phyloP scores from a whole-genome alignment of 2,888 invertebrate species.

The Cosmorhoe ocellata region DNA sequence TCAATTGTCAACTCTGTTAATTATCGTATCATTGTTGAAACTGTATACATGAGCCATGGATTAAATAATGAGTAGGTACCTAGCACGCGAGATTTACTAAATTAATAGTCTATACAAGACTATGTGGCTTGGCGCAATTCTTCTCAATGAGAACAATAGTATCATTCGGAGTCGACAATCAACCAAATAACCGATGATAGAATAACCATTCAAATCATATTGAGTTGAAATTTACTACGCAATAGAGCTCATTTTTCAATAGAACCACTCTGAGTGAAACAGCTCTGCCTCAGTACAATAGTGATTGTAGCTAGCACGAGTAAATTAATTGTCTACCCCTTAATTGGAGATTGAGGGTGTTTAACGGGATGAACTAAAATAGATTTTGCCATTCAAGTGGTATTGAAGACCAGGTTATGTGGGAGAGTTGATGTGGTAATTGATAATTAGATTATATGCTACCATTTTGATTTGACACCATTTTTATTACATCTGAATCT shows the following conservation, averaged over 20 bases:
- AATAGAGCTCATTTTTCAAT: background rate
- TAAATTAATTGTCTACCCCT: conserved; percentile 33
- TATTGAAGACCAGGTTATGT: conserved; percentile 8
- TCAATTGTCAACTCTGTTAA: conserved; percentile 69
- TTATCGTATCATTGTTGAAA: conserved; percentile 63
- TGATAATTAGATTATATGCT: no score
- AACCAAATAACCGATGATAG: no score
- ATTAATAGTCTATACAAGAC: no score
- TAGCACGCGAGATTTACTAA: background rate
- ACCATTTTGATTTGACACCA: no score
- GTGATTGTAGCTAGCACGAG: conserved; percentile 18
- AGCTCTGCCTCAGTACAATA: conserved; percentile 16
- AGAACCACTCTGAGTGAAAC: background rate
- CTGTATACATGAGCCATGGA: conserved; percentile 28
- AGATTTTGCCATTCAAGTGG: conserved; percentile 17
- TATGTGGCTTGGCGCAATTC: background rate
- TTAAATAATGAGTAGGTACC: background rate
- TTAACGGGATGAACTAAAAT: conserved; percentile 31
- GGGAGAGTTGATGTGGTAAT: background rate
- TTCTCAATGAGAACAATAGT: no score
- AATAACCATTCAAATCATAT: no score
- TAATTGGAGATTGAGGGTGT: conserved; percentile 37
- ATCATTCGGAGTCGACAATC: no score
- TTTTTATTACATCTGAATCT: no score
- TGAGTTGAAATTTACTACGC: no score